Percentiles rank a stretch among this genome's conserved stretches.
Conservation (phyloP, 2,113 vertebrate species). For the Lophochroa leadbeateri region DNA sequence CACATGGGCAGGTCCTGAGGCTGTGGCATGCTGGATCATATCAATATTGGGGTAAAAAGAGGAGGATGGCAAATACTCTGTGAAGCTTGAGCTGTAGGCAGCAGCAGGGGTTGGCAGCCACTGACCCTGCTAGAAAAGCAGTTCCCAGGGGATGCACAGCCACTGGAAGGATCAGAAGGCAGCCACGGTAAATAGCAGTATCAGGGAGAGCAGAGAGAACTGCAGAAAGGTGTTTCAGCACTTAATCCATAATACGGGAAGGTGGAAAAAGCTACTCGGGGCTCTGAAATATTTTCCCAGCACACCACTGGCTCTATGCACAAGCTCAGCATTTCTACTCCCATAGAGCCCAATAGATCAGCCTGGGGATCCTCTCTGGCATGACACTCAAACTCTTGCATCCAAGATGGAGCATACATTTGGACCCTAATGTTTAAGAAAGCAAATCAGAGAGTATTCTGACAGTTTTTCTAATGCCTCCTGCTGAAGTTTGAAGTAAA, state of each 20-base stretch:
- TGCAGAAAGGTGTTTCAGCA: not conserved
- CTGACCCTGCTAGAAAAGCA: not conserved
- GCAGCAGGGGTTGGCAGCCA: fast-evolving
- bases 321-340: not conserved
- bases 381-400: not conserved
- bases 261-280: not conserved
- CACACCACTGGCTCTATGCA: not conserved
- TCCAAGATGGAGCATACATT: not conserved
- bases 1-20: not conserved
- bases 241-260: not conserved
- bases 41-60: not conserved
- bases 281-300: not conserved
- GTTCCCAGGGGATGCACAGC: not conserved
- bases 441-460: not conserved
- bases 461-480: not conserved
- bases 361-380: not conserved
- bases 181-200: fast-evolving
- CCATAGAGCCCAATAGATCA: not conserved
- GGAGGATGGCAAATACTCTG: not conserved
- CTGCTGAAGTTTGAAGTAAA: not conserved
- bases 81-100: not conserved
- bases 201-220: not conserved
- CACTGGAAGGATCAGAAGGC: not conserved
- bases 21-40: not conserved
- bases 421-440: not conserved